Conservation (phyloP, 2,888 invertebrate species). For the Neoitamus cyanurus region DNA sequence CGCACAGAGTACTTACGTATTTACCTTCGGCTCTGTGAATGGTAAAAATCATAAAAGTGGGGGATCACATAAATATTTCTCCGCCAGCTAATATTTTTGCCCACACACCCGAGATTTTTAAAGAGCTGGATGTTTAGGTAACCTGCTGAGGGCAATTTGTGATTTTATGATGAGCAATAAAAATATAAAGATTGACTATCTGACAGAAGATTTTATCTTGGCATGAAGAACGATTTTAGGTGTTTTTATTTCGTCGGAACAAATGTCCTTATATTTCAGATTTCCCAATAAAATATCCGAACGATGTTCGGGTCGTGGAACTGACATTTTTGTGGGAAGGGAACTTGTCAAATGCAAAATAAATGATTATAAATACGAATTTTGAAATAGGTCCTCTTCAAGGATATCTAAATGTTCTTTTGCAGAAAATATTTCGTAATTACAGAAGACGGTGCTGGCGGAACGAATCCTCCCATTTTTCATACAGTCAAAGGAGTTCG, state of each 20-base stretch:
- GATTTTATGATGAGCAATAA: not conserved
- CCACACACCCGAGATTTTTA: not conserved
- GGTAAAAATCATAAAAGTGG: not conserved
- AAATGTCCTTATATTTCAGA: not conserved
- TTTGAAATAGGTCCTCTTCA: not conserved
- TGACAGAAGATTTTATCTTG: not conserved
- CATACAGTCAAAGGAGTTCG: not conserved
- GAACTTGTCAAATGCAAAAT: not conserved
- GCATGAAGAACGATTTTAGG: not conserved
- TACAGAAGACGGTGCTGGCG: not conserved
- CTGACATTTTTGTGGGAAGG: not conserved
- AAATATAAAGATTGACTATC: not conserved
- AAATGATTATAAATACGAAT: not conserved
- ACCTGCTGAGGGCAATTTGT: not conserved
- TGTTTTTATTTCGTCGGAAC: not conserved
- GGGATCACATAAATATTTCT: not conserved
- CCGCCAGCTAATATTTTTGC: not conserved
- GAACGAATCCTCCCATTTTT: not conserved
- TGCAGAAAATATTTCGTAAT: not conserved
- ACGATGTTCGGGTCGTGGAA: not conserved
- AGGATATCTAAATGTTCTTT: not conserved
- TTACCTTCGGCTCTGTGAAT: not conserved
- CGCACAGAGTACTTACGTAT: not conserved
- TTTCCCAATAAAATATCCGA: not conserved
- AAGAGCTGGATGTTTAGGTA: not conserved